Base-by-base conservation (phyloP, 2,888 invertebrate genomes). In the Imbricaverruca yamaguchii region DNA sequence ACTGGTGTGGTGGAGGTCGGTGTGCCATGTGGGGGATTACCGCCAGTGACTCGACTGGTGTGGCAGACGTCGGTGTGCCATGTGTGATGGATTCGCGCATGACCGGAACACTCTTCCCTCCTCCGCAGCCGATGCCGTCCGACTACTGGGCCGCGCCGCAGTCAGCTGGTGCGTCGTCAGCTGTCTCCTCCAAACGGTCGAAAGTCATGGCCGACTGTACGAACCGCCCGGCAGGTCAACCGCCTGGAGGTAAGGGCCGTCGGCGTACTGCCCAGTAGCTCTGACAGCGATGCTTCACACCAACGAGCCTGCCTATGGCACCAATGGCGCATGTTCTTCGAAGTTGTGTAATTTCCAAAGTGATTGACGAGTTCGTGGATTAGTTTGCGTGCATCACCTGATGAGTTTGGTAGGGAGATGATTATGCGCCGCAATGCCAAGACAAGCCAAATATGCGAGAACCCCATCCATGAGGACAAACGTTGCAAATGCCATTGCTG, bases 191-290 rank as follows among this genome's bases (percentile, higher is more conserved):
- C 74, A 53, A 15, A 7, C 53, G 18, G 15, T 53, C 15, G 6
- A 21, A 83, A 91, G 90, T 21, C 93, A 93, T 87, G 93, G 93
- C 67, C 89, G 93, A 85, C 90, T 93, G 82, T 92, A 94, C 82
- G 94, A 95, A 86, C 95, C 95, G 0, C 95, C 95, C 4, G 94
- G 94, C 81, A 89, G 95, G 83, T 94, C 94, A 9, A 92, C 94
- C 1, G 94, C 94, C 85, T 95, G 95, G 95, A 90, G 95, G 87
- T 87, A 84, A 84, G 84, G 80, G 11, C 15, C 21, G 9, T 23
- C 65, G 23, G 23, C 65, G 10, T 39, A 39, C 39, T 39, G 4
- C 1, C 39, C 39, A 39, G 39, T 4, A 39, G 39, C 39, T 39
- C 39, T 4, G 39, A 1, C 39, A 39, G 39, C 39, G 39, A 39